Evolutionary conservation across 1,140 invertebrate species (phyloP).

Genomic region (Coenobita brevimanus): DNA sequence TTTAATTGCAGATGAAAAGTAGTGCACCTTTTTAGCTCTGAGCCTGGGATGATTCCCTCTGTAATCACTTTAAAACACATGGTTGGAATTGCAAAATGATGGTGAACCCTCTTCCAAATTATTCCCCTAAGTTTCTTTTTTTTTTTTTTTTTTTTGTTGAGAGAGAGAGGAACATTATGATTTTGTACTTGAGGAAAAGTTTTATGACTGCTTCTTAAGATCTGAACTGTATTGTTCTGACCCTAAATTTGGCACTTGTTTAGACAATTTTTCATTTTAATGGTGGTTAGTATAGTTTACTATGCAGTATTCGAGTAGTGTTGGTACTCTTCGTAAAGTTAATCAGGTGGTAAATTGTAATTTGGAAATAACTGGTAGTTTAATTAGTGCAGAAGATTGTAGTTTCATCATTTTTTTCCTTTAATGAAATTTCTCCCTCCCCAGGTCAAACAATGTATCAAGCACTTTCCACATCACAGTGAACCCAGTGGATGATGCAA

Average conservation of each 20-base stretch:
- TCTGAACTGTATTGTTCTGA: neutral
- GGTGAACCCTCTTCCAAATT: too few relatives aligned
- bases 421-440: slow-evolving; percentile 30
- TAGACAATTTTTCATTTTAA: neutral
- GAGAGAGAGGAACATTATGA: neutral
- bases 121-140: too few relatives aligned
- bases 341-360: neutral
- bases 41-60: too few relatives aligned
- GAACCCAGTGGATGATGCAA: slow-evolving; percentile 74
- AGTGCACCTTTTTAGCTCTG: too few relatives aligned
- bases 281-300: neutral
- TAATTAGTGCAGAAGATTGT: neutral
- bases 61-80: too few relatives aligned
- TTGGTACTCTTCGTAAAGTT: neutral
- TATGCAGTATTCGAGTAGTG: neutral
- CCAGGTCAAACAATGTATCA: slow-evolving; percentile 71
- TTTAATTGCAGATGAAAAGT: too few relatives aligned
- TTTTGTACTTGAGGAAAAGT: neutral
- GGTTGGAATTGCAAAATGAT: too few relatives aligned
- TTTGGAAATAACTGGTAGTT: neutral
- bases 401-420: neutral
- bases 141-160: too few relatives aligned
- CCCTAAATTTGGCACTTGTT: neutral
- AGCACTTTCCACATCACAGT: slow-evolving; percentile 72
- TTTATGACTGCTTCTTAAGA: neutral